A percentile compares a stretch with the other conserved stretches of the same genome.
Evolutionary conservation across 2,888 invertebrate species (phyloP).

Genomic region (Choristoneura rosaceana): DNA sequence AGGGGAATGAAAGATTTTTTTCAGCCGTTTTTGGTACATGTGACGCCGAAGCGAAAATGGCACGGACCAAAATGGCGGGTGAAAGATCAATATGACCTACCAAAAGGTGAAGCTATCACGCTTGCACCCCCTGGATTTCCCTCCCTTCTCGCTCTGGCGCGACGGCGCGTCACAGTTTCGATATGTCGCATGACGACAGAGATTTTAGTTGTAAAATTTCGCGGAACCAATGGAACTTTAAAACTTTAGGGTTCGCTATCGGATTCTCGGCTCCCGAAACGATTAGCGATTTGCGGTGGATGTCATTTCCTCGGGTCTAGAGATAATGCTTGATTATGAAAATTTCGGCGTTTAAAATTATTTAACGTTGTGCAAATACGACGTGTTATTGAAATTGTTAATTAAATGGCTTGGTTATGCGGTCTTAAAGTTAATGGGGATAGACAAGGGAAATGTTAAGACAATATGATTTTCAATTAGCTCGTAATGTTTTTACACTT

Average conservation of each 20-base stretch:
- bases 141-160: conserved; percentile 64
- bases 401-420: conserved; percentile 41
- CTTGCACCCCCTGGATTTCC: conserved; percentile 54
- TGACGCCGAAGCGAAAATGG: conserved; percentile 81
- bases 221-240: conserved; percentile 54
- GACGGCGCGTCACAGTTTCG: conserved; percentile 68
- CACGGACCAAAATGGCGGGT: conserved; percentile 83
- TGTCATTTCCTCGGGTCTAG: conserved; percentile 63
- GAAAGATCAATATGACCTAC: conserved; percentile 85
- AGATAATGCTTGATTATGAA: conserved; percentile 75
- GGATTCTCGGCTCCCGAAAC: conserved; percentile 69
- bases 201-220: conserved; percentile 74
- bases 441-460: not conserved
- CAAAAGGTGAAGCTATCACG: conserved; percentile 72
- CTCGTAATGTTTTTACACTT: not conserved
- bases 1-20: conserved; percentile 75
- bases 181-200: conserved; percentile 77
- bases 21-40: conserved; percentile 68
- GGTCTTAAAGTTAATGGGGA: conserved; percentile 1
- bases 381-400: conserved; percentile 59
- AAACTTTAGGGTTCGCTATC: conserved; percentile 61
- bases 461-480: not conserved
- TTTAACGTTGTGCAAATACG: conserved; percentile 60
- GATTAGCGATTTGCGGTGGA: conserved; percentile 73
- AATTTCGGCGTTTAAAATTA: conserved; percentile 66